Conservation (phyloP, 2,797 vertebrate species). For the Euphonia xanthogaster region DNA sequence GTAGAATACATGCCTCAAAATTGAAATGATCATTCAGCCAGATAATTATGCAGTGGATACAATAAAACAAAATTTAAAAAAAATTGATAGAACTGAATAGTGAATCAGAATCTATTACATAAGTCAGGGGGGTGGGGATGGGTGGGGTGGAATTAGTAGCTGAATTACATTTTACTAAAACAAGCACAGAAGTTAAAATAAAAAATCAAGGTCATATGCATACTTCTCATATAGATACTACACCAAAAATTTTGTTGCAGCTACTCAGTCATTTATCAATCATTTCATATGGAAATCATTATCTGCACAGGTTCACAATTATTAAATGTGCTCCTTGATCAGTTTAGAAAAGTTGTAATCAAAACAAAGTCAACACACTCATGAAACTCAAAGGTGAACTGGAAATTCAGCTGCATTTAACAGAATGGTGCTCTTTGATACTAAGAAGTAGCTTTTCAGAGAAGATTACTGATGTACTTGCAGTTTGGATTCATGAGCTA, state of each 20-base stretch:
- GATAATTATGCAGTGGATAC: neutral
- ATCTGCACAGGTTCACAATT: neutral
- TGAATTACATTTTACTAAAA: neutral
- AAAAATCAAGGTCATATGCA: neutral
- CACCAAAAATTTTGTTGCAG: neutral
- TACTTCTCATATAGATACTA: neutral
- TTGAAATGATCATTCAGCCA: neutral
- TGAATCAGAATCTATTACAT: neutral
- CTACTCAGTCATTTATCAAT: neutral
- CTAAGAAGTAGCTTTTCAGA: neutral
- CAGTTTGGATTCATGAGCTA: neutral
- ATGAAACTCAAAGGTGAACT: neutral
- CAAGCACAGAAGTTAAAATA: neutral
- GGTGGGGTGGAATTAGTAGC: neutral
- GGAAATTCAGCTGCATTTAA: neutral
- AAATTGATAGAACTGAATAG: neutral
- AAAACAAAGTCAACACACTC: neutral
- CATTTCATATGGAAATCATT: neutral
- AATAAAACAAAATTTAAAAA: neutral
- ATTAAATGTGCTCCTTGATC: neutral
- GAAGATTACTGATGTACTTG: neutral
- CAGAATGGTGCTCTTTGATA: neutral
- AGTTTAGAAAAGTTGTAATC: neutral
- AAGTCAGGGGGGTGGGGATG: fast-evolving
- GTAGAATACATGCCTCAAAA: neutral